These are phyloP conservation scores for Semnopithecus entellus DNA, from an alignment of 2,113 vertebrate genomes.

Conservation along the genomic window DNA sequence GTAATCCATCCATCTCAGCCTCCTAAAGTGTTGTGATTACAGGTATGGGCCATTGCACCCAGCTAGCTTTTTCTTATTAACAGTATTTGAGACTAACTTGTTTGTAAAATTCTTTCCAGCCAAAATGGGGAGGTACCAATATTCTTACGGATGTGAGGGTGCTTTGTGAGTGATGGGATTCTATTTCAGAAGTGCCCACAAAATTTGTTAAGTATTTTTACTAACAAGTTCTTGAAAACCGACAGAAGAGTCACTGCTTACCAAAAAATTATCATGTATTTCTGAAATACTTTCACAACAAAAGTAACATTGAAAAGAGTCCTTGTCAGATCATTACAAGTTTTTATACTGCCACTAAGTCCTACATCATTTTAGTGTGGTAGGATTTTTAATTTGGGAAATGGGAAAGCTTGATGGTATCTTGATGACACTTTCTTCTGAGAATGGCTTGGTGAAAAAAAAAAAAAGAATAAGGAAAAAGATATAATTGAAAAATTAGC, in stretches of 20 bases:
- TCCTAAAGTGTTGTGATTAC: no score
- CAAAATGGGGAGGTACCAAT: not conserved
- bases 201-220: not conserved
- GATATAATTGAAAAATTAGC: not conserved
- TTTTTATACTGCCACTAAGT: not conserved
- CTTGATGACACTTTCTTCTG: not conserved
- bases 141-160: not conserved
- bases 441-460: not conserved
- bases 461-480: not conserved
- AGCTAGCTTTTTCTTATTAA: not conserved
- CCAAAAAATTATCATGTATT: not conserved
- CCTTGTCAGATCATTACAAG: not conserved
- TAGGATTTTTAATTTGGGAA: not conserved
- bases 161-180: not conserved
- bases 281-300: not conserved
- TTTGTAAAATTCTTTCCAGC: not conserved
- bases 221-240: not conserved
- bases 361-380: not conserved
- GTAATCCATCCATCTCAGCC: no score
- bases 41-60: no score
- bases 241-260: not conserved
- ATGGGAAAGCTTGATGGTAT: not conserved
- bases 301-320: not conserved
- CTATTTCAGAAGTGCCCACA: not conserved
- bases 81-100: not conserved